These are phyloP conservation scores for Zosterops japonicus DNA, from an alignment of 2,113 vertebrate genomes.

Conservation along the genomic window DNA sequence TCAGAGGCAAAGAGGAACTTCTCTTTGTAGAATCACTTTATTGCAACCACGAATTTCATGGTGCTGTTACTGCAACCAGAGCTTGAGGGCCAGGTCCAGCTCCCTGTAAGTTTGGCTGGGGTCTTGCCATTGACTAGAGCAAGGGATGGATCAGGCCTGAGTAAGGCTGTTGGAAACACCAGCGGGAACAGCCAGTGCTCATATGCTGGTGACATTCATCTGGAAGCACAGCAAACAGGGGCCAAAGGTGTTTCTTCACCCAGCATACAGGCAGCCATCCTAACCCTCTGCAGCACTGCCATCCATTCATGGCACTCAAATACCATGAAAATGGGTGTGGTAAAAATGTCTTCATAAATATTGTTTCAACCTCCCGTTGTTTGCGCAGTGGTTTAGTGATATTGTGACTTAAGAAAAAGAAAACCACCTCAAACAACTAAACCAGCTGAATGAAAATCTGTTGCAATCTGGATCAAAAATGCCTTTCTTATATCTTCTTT, in stretches of 20 bases:
- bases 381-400: neutral
- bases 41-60: neutral
- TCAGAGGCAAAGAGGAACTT: neutral
- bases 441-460: neutral
- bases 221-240: neutral
- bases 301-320: neutral
- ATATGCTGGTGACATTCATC: neutral
- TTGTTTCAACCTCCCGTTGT: neutral
- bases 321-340: neutral
- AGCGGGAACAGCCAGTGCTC: neutral
- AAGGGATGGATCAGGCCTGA: neutral
- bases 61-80: neutral
- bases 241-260: neutral
- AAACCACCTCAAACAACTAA: neutral
- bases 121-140: neutral
- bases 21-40: neutral
- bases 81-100: neutral
- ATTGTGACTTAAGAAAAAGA: neutral
- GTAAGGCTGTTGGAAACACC: neutral
- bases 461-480: neutral
- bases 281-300: neutral
- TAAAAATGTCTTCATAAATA: neutral
- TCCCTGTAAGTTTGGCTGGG: neutral
- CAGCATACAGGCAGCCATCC: accelerated
- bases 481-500: neutral